Evolutionary conservation across 2,888 invertebrate species (phyloP).

Genomic region (Molanna angustata): DNA sequence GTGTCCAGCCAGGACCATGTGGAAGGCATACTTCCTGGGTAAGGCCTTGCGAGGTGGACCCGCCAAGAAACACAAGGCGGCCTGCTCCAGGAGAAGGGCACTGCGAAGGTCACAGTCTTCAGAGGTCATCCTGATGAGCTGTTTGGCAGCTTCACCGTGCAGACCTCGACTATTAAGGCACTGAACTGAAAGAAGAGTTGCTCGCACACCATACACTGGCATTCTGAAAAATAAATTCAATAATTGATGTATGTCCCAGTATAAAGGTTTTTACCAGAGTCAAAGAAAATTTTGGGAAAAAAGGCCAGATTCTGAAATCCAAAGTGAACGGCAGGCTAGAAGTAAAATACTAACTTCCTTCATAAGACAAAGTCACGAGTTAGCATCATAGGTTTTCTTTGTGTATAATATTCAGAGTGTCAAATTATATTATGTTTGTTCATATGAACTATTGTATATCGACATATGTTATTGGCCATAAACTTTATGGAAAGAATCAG

Average conservation of each 20-base stretch:
- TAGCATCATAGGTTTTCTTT: no score
- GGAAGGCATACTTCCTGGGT: constrained; percentile 93
- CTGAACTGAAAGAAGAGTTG: constrained; percentile 85
- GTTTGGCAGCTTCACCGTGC: constrained; percentile 91
- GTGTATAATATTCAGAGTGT: no score
- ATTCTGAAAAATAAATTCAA: constrained; percentile 55
- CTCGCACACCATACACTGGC: constrained; percentile 89
- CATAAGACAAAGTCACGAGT: no score
- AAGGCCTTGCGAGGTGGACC: constrained; percentile 62
- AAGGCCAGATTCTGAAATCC: no score
- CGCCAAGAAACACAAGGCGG: constrained; percentile 84
- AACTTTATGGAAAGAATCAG: no score
- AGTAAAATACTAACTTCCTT: no score
- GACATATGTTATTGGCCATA: no score
- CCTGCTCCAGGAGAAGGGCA: constrained; percentile 91
- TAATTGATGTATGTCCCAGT: not conserved
- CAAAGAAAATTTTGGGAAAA: no score
- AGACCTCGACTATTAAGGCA: constrained; percentile 76
- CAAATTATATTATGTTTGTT: no score
- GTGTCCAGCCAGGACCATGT: constrained; percentile 95
- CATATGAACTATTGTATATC: no score
- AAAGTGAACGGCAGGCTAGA: no score
- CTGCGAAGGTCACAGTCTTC: constrained; percentile 97
- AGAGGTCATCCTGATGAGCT: constrained; percentile 91
- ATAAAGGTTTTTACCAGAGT: no score